These are phyloP conservation scores for Euspilapteryx auroguttella DNA, from an alignment of 2,888 invertebrate genomes.

Conservation along the genomic window DNA sequence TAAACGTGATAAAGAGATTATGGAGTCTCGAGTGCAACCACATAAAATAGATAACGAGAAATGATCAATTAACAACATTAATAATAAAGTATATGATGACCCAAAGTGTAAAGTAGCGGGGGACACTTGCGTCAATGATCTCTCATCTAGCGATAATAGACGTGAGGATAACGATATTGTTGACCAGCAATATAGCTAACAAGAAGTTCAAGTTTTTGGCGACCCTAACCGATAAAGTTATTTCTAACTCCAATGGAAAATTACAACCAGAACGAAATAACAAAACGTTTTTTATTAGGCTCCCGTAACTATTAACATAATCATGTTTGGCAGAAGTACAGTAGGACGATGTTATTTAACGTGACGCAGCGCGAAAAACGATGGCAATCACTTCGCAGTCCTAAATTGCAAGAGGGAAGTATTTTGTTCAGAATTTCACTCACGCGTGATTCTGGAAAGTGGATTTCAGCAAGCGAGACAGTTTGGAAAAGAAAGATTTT, in stretches of 20 bases:
- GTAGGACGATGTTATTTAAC: no score
- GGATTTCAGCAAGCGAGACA: constrained; percentile 23
- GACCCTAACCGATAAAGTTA: constrained; percentile 22
- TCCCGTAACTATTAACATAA: no score
- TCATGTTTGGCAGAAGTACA: no score
- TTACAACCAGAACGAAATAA: constrained; percentile 8
- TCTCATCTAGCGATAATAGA: constrained; percentile 16
- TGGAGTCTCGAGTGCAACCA: neutral
- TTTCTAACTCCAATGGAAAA: constrained; percentile 14
- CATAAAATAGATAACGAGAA: constrained; percentile 5
- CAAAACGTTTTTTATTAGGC: no score
- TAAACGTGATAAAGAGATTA: constrained; percentile 14
- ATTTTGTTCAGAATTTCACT: constrained; percentile 37
- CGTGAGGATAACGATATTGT: constrained; percentile 22
- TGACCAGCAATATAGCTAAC: constrained; percentile 13
- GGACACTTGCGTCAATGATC: constrained; percentile 37
- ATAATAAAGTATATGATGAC: constrained; percentile 18
- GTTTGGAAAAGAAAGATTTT: constrained; percentile 7
- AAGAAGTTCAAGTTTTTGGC: constrained; percentile 27
- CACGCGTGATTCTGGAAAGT: constrained; percentile 32
- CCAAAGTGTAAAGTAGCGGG: constrained; percentile 21
- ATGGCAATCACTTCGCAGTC: constrained; percentile 14
- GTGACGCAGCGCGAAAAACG: constrained; percentile 8
- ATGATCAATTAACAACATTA: constrained; percentile 21
- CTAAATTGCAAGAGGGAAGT: constrained; percentile 20